Conservation (phyloP, 2,888 invertebrate genomes). For the Lycaena phlaeas region DNA sequence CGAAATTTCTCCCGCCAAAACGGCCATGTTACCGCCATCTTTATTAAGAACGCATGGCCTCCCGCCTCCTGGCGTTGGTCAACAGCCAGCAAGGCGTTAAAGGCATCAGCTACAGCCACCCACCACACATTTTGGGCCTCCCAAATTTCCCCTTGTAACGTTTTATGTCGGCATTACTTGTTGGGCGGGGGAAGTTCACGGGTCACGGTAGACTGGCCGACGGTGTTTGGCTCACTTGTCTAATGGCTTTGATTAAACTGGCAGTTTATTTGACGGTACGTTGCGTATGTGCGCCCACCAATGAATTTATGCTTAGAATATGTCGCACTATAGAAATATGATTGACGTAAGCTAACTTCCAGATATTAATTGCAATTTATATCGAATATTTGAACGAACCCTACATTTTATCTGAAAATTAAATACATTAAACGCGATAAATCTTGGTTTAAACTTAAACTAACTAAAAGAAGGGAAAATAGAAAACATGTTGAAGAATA, state of each 20-base stretch:
- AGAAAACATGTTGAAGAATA: too few species aligned
- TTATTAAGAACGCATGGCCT: constrained; percentile 69
- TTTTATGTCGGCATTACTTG: constrained; percentile 11
- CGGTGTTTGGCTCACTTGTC: constrained; percentile 69
- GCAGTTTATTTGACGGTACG: constrained; percentile 72
- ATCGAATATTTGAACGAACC: too few species aligned
- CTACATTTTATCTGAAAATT: too few species aligned
- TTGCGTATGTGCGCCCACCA: constrained; percentile 64
- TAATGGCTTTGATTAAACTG: constrained; percentile 73
- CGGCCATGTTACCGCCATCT: constrained; percentile 60
- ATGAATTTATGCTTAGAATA: constrained; percentile 68
- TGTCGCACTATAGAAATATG: constrained; percentile 54
- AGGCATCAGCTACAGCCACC: constrained; percentile 63
- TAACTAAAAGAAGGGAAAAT: too few species aligned
- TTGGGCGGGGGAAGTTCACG: constrained; percentile 32
- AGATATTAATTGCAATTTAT: too few species aligned
- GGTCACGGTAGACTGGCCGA: constrained; percentile 38
- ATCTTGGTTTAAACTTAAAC: too few species aligned
- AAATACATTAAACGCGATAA: too few species aligned
- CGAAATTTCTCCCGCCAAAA: constrained; percentile 43
- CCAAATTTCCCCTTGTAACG: constrained; percentile 27
- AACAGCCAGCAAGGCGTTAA: constrained; percentile 70
- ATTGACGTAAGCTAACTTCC: too few species aligned
- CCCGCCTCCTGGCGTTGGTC: constrained; percentile 68
- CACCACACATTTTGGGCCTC: constrained; percentile 44